Percentiles rank a stretch among this genome's conserved stretches.
Conservation (phyloP, 2,797 vertebrate species). For the Galagoides demidoff region DNA sequence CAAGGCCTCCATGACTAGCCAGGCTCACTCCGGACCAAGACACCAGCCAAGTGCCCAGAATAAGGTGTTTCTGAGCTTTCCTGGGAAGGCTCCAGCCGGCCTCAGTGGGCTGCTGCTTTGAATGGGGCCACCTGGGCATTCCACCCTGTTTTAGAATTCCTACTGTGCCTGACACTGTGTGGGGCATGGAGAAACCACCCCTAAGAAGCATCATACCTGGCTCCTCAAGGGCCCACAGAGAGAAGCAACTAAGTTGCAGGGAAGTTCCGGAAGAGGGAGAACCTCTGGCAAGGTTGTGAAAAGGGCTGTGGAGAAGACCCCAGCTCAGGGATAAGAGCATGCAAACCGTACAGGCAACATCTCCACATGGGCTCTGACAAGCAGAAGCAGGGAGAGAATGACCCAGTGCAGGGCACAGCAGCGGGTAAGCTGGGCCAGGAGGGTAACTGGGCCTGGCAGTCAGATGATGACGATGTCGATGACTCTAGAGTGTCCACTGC, state of each 20-base stretch:
- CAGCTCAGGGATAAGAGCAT: neutral
- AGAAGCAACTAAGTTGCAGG: neutral
- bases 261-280: neutral
- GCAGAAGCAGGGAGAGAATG: neutral
- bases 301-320: neutral
- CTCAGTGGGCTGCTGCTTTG: neutral
- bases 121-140: neutral
- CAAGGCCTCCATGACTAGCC: accelerated
- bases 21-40: neutral
- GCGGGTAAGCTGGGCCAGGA: accelerated
- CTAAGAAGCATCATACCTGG: neutral
- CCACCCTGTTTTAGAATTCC: neutral
- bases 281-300: neutral
- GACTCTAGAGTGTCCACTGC: neutral
- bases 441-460: accelerated
- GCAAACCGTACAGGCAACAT: accelerated
- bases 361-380: neutral
- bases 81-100: neutral
- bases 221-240: accelerated
- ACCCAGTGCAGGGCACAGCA: neutral
- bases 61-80: neutral
- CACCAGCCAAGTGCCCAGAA: neutral
- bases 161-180: neutral
- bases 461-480: accelerated
- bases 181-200: neutral